phyloP scores from a whole-genome alignment of 2,797 vertebrate species.

The Helostoma temminkii region DNA sequence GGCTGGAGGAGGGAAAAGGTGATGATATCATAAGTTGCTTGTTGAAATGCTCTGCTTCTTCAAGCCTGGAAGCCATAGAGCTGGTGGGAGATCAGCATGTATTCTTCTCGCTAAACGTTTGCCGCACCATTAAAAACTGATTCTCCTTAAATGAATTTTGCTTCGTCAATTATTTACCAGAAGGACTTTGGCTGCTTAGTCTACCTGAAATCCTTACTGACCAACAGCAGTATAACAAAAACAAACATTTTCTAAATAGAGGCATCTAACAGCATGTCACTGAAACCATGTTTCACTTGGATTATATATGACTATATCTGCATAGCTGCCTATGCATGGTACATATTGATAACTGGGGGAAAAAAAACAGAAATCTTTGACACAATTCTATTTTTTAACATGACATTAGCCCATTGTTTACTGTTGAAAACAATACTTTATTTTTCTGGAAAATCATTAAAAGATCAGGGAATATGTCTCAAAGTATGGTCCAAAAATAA shows the following conservation, averaged over 20 bases:
- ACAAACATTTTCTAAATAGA: neutral
- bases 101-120: neutral
- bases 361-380: too few species aligned
- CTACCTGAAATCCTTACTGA: neutral
- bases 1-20: slow-evolving; percentile 22
- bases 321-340: neutral
- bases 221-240: slow-evolving; percentile 1
- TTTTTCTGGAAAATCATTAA: neutral
- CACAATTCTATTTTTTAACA: neutral
- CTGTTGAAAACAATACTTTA: neutral
- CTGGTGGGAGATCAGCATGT: neutral
- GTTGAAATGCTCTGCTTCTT: slow-evolving; percentile 4
- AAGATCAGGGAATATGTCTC: neutral
- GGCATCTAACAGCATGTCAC: neutral
- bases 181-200: neutral
- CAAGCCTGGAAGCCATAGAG: neutral
- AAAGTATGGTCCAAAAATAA: neutral
- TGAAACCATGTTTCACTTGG: neutral
- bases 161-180: neutral
- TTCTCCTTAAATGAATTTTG: neutral
- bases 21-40: slow-evolving; percentile 36
- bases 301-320: neutral
- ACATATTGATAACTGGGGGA: too few species aligned
- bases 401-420: neutral
- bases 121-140: slow-evolving; percentile 8